phyloP scores from a whole-genome alignment of 2,888 invertebrate genomes.

The Julus scandinavius region DNA sequence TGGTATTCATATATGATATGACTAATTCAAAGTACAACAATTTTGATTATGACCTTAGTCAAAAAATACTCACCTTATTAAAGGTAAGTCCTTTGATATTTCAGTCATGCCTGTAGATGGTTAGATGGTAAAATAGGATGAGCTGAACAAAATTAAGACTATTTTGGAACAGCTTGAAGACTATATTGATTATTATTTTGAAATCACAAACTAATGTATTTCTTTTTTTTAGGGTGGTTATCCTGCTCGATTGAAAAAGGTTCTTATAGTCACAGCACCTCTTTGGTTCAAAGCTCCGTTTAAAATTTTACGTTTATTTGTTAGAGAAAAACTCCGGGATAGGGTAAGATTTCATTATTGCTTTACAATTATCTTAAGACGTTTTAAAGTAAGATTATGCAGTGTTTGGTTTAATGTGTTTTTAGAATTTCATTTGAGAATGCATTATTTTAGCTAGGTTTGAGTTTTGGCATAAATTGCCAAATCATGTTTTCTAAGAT shows the following conservation, averaged over 20 bases:
- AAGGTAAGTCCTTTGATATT: constrained; percentile 78
- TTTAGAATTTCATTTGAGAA: too few species aligned
- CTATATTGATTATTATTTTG: too few species aligned
- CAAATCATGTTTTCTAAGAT: not conserved
- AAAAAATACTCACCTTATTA: constrained; percentile 93
- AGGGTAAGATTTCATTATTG: constrained; percentile 70
- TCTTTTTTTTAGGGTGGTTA: constrained; percentile 82
- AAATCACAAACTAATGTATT: not conserved
- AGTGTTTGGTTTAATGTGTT: too few species aligned
- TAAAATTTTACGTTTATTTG: constrained; percentile 92
- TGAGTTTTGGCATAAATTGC: too few species aligned
- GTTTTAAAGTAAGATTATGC: too few species aligned
- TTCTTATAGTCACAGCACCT: constrained; percentile 95
- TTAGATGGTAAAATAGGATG: not conserved
- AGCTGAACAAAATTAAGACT: too few species aligned
- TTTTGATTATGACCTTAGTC: constrained; percentile 97
- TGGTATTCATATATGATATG: constrained; percentile 99
- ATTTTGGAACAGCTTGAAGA: too few species aligned
- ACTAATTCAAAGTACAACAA: constrained; percentile 96
- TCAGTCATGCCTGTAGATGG: too few species aligned
- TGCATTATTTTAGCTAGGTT: too few species aligned
- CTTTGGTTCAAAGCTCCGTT: constrained; percentile 99
- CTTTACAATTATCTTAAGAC: not conserved
- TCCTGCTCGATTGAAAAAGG: constrained; percentile 96
- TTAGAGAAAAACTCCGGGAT: constrained; percentile 93